These are phyloP conservation scores for Potamarius usumacintae DNA, from an alignment of 2,113 vertebrate species.

Conservation along the genomic window DNA sequence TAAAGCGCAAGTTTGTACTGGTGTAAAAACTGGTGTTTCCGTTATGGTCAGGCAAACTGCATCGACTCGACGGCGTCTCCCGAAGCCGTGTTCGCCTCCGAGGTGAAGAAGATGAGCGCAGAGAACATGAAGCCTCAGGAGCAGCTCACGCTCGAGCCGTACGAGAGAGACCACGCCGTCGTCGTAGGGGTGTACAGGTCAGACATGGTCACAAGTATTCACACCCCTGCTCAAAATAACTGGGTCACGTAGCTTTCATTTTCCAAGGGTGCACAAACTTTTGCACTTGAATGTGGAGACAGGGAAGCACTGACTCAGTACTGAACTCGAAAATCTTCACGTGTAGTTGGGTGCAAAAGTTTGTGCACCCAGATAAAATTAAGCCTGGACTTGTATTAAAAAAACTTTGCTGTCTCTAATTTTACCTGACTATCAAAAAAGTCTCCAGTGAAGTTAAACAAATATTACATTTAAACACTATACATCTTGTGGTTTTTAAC, in stretches of 20 bases:
- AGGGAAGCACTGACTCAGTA: background rate
- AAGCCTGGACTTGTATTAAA: background rate
- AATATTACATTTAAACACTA: background rate
- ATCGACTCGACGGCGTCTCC: constrained; percentile 91
- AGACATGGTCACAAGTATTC: background rate
- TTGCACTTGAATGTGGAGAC: background rate
- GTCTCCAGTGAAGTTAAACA: background rate
- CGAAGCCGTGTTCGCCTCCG: constrained; percentile 87
- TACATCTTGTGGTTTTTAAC: background rate
- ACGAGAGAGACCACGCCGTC: constrained; percentile 90
- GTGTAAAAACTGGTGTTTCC: background rate
- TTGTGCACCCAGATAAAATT: background rate
- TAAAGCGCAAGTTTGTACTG: background rate
- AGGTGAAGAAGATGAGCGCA: constrained; percentile 89
- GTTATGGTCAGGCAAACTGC: constrained; percentile 81
- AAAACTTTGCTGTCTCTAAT: background rate
- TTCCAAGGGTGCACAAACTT: background rate
- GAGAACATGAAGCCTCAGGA: constrained; percentile 96
- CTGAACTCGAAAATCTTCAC: too few relatives aligned
- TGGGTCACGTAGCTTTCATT: background rate
- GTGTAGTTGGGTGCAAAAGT: background rate
- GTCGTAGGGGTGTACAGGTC: constrained; percentile 93
- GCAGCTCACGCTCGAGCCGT: constrained; percentile 90
- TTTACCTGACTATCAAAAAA: background rate
- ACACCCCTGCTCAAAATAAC: background rate